Evolutionary conservation across 2,113 vertebrate species (phyloP).

Genomic region (Bettongia penicillata): DNA sequence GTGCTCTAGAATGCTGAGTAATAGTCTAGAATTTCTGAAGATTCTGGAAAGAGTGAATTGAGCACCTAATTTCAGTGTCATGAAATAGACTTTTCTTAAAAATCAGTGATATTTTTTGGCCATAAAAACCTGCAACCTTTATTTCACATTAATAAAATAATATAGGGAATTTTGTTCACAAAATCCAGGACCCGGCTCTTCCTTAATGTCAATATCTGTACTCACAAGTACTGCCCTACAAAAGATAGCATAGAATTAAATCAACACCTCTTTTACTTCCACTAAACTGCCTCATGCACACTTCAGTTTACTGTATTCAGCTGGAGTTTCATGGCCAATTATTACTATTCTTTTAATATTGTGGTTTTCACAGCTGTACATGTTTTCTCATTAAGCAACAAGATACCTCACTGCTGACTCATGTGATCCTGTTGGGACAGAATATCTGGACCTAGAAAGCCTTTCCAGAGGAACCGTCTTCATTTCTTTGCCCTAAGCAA

Average conservation of each 20-base stretch:
- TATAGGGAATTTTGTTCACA: background rate
- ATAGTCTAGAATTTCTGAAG: slow-evolving; percentile 18
- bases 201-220: background rate
- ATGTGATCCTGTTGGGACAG: background rate
- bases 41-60: background rate
- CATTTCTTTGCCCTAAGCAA: slow-evolving; percentile 12
- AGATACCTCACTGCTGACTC: background rate
- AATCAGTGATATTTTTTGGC: slow-evolving; percentile 13
- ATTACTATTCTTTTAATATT: background rate
- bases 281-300: background rate
- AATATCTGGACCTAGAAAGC: background rate
- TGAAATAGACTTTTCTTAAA: slow-evolving; percentile 5
- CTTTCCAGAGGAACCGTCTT: background rate
- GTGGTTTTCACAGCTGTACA: background rate
- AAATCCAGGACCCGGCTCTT: background rate
- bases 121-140: slow-evolving; percentile 10
- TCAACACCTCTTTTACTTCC: background rate
- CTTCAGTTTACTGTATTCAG: background rate
- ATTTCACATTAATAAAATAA: slow-evolving; percentile 4
- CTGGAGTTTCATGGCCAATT: background rate
- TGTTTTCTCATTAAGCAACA: background rate
- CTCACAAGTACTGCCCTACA: background rate
- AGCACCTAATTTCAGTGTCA: slow-evolving; percentile 2
- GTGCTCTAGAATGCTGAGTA: background rate
- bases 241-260: background rate